Conservation (phyloP, 2,888 invertebrate genomes). For the Mythimna vitellina region DNA sequence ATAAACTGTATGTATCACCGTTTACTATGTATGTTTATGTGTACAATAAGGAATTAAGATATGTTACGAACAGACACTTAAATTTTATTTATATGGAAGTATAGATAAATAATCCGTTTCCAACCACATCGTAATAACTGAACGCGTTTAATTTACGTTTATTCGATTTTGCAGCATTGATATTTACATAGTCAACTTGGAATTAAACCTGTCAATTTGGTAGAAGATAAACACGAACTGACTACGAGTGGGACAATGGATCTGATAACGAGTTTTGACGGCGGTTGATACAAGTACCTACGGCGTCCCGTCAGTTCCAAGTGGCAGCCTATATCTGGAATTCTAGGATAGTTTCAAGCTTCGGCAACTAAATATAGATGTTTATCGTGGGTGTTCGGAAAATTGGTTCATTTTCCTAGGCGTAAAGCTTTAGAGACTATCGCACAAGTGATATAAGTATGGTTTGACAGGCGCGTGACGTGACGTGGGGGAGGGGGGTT, state of each 20-base stretch:
- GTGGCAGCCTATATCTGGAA: constrained; percentile 14
- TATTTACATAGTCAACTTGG: constrained; percentile 35
- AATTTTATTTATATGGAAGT: too few relatives aligned
- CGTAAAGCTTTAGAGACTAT: neutral
- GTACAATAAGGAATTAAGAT: too few relatives aligned
- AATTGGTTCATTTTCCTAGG: constrained; percentile 3
- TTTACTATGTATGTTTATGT: too few relatives aligned
- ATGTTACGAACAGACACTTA: too few relatives aligned
- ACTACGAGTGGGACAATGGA: constrained; percentile 43
- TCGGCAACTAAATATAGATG: constrained; percentile 29
- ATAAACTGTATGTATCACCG: too few relatives aligned
- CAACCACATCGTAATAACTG: constrained; percentile 4
- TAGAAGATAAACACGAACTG: constrained; percentile 50
- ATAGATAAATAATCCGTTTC: neutral
- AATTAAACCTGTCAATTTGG: constrained; percentile 49
- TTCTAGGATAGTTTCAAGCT: constrained; percentile 20
- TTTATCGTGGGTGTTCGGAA: constrained; percentile 19
- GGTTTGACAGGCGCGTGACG: too few relatives aligned
- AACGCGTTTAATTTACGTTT: neutral
- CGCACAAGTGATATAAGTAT: too few relatives aligned
- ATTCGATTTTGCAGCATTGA: constrained; percentile 13
- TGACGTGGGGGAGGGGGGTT: neutral
- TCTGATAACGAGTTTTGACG: constrained; percentile 60
- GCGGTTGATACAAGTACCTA: constrained; percentile 37
- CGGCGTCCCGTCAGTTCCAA: constrained; percentile 18